Conservation (phyloP, 1,140 invertebrate species). For the Solenopsis fugax region DNA sequence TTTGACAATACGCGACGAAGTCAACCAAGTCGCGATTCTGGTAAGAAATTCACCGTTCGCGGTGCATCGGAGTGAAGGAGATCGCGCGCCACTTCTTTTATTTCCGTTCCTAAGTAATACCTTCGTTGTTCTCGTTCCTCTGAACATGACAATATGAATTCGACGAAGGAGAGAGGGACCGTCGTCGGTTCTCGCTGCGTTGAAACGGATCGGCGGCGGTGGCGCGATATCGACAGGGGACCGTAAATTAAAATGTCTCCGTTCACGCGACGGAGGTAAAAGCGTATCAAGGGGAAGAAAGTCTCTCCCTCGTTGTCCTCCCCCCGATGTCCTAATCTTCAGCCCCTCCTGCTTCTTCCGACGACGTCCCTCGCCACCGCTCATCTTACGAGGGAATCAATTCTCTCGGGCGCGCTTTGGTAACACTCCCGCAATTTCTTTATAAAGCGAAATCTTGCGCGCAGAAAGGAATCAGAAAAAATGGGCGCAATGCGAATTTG, state of each 20-base stretch:
- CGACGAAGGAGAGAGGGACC: constrained; percentile 20
- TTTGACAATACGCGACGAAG: background rate
- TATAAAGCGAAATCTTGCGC: constrained; percentile 43
- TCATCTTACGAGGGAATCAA: constrained; percentile 73
- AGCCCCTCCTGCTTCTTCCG: constrained; percentile 21
- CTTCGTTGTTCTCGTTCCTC: background rate
- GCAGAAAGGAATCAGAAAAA: background rate
- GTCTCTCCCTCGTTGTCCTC: constrained; percentile 41
- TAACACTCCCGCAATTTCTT: constrained; percentile 66
- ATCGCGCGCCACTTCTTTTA: constrained; percentile 26
- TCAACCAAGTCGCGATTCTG: background rate
- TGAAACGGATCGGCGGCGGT: constrained; percentile 68
- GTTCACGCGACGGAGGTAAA: constrained; percentile 35
- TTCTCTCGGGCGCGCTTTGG: constrained; percentile 73
- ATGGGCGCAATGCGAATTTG: background rate
- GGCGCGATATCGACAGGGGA: constrained; percentile 67
- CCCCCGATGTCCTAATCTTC: constrained; percentile 54
- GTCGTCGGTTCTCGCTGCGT: background rate
- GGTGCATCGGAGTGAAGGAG: constrained; percentile 17
- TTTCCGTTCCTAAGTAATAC: background rate
- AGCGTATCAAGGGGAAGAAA: constrained; percentile 58
- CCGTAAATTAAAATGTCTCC: constrained; percentile 81
- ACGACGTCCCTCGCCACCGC: constrained; percentile 41
- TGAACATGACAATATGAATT: constrained; percentile 60
- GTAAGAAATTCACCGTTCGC: background rate